These are phyloP conservation scores for Sipunculus nudus DNA, from an alignment of 2,888 invertebrate species.

Conservation along the genomic window DNA sequence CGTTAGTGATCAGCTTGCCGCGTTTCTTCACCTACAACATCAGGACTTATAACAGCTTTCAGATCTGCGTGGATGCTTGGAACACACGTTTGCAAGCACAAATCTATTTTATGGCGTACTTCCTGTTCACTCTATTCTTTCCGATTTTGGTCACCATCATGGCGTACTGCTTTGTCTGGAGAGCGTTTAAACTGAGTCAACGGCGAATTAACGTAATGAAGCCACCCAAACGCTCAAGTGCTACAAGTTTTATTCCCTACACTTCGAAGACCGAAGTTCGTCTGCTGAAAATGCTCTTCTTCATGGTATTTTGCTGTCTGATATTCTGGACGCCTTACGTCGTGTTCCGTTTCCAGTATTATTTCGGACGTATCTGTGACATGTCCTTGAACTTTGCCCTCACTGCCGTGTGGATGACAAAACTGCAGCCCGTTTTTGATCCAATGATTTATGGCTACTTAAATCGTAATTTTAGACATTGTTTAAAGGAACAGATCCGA, in stretches of 20 bases:
- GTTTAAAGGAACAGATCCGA: background rate
- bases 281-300: slow-evolving; percentile 7
- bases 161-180: slow-evolving; percentile 21
- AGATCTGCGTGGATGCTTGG: slow-evolving; percentile 1
- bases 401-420: slow-evolving; percentile 12
- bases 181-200: slow-evolving; percentile 10
- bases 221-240: background rate
- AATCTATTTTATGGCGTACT: background rate
- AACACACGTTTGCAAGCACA: background rate
- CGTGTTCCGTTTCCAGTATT: background rate
- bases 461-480: slow-evolving; percentile 9
- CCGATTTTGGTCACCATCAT: slow-evolving; percentile 7
- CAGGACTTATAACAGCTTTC: background rate
- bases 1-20: slow-evolving; percentile 8
- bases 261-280: slow-evolving; percentile 12
- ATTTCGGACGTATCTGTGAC: background rate
- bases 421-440: slow-evolving; percentile 10
- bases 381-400: background rate
- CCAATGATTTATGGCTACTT: slow-evolving; percentile 20
- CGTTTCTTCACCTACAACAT: slow-evolving; percentile 1
- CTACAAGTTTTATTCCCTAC: background rate
- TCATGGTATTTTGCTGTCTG: slow-evolving; percentile 14
- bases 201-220: slow-evolving; percentile 9
- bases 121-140: slow-evolving; percentile 3
- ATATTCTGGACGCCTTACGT: slow-evolving; percentile 15